These are phyloP conservation scores for Chascanopsetta lugubris DNA, from an alignment of 2,113 vertebrate genomes.

Conservation along the genomic window DNA sequence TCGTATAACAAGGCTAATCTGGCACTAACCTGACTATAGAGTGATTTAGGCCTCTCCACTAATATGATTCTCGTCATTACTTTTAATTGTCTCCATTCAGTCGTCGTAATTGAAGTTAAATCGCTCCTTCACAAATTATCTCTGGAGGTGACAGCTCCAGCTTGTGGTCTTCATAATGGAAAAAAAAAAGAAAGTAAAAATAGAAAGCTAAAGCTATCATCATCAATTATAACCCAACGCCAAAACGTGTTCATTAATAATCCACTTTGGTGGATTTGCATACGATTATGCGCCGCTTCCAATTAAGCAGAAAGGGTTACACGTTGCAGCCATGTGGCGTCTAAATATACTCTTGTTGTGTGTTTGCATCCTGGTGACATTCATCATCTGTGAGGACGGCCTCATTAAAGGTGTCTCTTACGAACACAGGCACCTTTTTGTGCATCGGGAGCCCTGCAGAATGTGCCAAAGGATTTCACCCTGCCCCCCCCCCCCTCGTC, in stretches of 20 bases:
- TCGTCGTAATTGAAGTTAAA: constrained; percentile 58
- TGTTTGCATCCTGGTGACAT: constrained; percentile 52
- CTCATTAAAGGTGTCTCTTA: constrained; percentile 51
- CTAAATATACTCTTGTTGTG: constrained; percentile 57
- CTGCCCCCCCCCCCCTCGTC: background rate
- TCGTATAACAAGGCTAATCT: constrained; percentile 33
- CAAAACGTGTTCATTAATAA: constrained; percentile 62
- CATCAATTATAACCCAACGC: constrained; percentile 63
- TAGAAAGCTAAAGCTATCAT: constrained; percentile 59
- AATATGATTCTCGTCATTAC: constrained; percentile 12
- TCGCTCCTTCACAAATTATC: constrained; percentile 47
- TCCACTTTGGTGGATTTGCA: constrained; percentile 60
- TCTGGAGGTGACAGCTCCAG: constrained; percentile 38
- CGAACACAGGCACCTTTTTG: constrained; percentile 33
- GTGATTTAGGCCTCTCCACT: constrained; percentile 32
- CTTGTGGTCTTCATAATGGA: constrained; percentile 37
- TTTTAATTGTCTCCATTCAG: constrained; percentile 40
- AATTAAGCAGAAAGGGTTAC: constrained; percentile 55
- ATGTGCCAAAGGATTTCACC: constrained; percentile 1
- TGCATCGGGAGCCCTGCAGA: constrained; percentile 11
- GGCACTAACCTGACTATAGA: constrained; percentile 32
- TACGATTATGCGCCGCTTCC: constrained; percentile 63
- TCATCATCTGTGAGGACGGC: constrained; percentile 44
- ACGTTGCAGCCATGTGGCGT: constrained; percentile 40
- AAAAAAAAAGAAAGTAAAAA: constrained; percentile 36